These are phyloP conservation scores for Crossaster papposus DNA, from an alignment of 53 echinoderm and acorn worm species.

Conservation along the genomic window DNA sequence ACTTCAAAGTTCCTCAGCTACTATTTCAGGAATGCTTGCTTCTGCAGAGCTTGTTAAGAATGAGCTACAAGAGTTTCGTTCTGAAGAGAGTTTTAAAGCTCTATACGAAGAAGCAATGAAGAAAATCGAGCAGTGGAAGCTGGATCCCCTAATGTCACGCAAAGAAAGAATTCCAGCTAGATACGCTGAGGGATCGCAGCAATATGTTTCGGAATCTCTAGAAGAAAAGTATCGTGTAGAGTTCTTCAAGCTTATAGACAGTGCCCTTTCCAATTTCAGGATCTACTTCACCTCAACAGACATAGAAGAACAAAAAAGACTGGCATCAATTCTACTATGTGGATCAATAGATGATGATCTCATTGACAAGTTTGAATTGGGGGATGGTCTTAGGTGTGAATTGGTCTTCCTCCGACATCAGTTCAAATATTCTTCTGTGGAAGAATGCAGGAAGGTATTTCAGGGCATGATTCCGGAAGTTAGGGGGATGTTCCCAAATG, in stretches of 20 bases:
- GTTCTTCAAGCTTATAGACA: constrained; percentile 44
- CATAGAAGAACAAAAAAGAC: neutral
- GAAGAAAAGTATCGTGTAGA: constrained; percentile 47
- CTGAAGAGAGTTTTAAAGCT: constrained; percentile 31
- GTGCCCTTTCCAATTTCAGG: constrained; percentile 31
- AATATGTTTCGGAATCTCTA: neutral
- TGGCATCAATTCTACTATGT: constrained; percentile 2
- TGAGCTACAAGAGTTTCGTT: constrained; percentile 33
- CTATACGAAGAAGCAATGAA: constrained; percentile 18
- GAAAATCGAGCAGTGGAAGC: constrained; percentile 17
- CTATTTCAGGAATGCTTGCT: constrained; percentile 60
- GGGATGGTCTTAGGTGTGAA: neutral
- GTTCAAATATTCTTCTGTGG: constrained; percentile 41
- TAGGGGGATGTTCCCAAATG: constrained; percentile 24
- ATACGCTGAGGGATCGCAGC: constrained; percentile 20
- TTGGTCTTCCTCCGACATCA: constrained; percentile 23
- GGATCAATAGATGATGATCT: neutral
- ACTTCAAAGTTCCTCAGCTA: constrained; percentile 40
- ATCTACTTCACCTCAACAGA: constrained; percentile 52
- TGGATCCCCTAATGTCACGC: constrained; percentile 27
- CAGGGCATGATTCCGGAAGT: constrained; percentile 10
- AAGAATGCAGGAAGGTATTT: constrained; percentile 26
- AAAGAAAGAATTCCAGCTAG: constrained; percentile 43
- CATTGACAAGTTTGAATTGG: constrained; percentile 10
- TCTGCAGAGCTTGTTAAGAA: constrained; percentile 32